Percentiles rank a stretch among this genome's conserved stretches.
Conservation (phyloP, 2,113 vertebrate species). For the Octodon degus region DNA sequence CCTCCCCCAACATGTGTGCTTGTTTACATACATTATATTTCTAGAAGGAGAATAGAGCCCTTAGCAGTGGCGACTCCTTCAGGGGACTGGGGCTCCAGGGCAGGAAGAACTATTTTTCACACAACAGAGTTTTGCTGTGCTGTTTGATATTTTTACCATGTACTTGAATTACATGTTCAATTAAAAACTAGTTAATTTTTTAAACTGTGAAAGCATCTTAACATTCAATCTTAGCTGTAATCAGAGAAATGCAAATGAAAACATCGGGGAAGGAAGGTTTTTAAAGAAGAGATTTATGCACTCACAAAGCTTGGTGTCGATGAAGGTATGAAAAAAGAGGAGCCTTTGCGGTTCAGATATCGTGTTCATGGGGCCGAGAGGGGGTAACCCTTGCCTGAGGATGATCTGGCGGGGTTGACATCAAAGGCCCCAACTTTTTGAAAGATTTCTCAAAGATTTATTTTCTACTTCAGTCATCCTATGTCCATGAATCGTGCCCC, state of each 20-base stretch:
- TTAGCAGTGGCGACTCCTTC: not conserved
- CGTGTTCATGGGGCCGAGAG: not conserved
- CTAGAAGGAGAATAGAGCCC: not conserved
- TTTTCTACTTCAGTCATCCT: not conserved
- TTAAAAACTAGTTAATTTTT: conserved; percentile 74
- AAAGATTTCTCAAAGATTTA: not conserved
- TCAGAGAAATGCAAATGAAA: conserved; percentile 68
- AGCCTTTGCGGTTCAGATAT: not conserved
- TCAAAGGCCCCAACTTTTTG: not conserved
- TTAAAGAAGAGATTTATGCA: conserved; percentile 49
- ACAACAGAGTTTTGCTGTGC: not conserved
- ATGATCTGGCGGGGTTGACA: not conserved
- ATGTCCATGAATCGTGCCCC: not conserved
- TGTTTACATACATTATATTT: not conserved
- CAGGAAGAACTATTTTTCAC: not conserved
- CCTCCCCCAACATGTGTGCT: not conserved
- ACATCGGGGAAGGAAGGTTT: conserved; percentile 54
- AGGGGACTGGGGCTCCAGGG: rapidly evolving
- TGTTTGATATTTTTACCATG: conserved; percentile 55
- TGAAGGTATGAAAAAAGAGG: not conserved
- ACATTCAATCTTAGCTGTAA: conserved; percentile 46
- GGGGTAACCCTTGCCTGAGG: not conserved
- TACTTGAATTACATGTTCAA: conserved; percentile 55
- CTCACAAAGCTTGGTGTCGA: not conserved
- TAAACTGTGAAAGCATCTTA: conserved; percentile 59